Percentiles rank a stretch among this genome's conserved stretches.
Evolutionary conservation across 1,140 invertebrate genomes (phyloP).

Genomic region (Lutraria rhynchaena): DNA sequence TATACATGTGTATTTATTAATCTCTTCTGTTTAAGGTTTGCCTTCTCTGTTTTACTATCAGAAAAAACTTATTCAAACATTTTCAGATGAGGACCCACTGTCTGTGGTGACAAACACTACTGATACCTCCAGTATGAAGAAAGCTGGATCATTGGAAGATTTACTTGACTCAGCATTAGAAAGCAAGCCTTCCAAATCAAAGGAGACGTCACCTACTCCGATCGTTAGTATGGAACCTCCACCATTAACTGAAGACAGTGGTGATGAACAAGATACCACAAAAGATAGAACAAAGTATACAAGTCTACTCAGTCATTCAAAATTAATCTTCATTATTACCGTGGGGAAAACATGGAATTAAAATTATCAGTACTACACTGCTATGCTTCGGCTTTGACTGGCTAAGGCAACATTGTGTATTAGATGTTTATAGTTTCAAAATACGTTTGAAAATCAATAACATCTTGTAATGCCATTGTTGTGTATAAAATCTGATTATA

Average conservation of each 20-base stretch:
- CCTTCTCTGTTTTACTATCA: not conserved
- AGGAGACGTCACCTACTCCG: not conserved
- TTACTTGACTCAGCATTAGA: conserved; percentile 49
- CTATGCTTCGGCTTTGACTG: too few relatives aligned
- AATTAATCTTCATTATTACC: too few relatives aligned
- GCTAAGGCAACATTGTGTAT: too few relatives aligned
- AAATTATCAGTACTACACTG: too few relatives aligned
- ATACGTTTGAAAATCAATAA: too few relatives aligned
- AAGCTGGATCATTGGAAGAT: conserved; percentile 44
- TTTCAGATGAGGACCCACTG: conserved; percentile 11
- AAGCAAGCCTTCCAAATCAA: not conserved
- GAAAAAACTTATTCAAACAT: not conserved
- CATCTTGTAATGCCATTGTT: too few relatives aligned
- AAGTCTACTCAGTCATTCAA: too few relatives aligned
- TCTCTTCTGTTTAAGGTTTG: too few relatives aligned
- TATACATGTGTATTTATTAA: too few relatives aligned
- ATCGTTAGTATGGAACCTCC: conserved; percentile 65
- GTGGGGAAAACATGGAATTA: too few relatives aligned
- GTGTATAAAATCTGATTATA: too few relatives aligned
- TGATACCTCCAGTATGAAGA: conserved; percentile 16
- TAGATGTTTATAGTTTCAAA: too few relatives aligned
- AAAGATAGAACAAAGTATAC: conserved; percentile 53
- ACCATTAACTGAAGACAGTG: conserved; percentile 67
- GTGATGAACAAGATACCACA: conserved; percentile 31
- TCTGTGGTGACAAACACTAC: not conserved